Evolutionary conservation across 2,113 vertebrate species (phyloP), one percentile per base, ranked within the genome.

Genomic region (Bubo bubo): DNA sequence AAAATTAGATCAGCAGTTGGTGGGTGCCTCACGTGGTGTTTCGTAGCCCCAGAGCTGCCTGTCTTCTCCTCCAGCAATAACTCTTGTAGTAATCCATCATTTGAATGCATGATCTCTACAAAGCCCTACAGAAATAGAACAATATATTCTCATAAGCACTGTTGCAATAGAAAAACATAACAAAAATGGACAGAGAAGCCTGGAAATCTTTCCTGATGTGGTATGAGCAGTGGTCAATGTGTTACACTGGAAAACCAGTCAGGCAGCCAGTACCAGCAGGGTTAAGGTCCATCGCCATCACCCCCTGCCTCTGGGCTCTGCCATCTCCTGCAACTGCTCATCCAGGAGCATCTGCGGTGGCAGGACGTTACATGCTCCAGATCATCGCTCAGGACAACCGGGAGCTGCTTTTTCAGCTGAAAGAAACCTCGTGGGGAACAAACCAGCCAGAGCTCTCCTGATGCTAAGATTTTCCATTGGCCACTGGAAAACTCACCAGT

Each of bases 201-300:
- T 82, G 87, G 70, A 55, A 27, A 52, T 14, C 0, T 37, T 76
- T 91, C 63, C 83, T 66, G 72, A 66, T 1, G 0, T n/a, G 58
- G 37, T 26, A 5, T 19, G 37, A 67, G 60, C 7, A 10, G 4
- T 18, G 43, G 19, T 8, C 0, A 4, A 26, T n/a, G 12, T 2
- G 4, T 41, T 52, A 12, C 34, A 27, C 52, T 28, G 66, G 62
- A n/a, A 81, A 37, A 14, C 6, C 53, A n/a, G 14, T 6, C 1
- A 0, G 2, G 2, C 62, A 56, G 49, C 3, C 22, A 7, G 45
- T 0, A 10, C 4, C 12, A 15, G 70, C 0, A 5, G 50, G 79
- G 47, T 19, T 43, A 9, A 45, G 41, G 49, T 13, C 9, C 7
- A 0, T 13, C 66, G 13, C 37, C n/a, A 8, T 4, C 85, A 14